Evolutionary conservation across 2,888 invertebrate genomes (phyloP).

Genomic region (Nowickia ferox): DNA sequence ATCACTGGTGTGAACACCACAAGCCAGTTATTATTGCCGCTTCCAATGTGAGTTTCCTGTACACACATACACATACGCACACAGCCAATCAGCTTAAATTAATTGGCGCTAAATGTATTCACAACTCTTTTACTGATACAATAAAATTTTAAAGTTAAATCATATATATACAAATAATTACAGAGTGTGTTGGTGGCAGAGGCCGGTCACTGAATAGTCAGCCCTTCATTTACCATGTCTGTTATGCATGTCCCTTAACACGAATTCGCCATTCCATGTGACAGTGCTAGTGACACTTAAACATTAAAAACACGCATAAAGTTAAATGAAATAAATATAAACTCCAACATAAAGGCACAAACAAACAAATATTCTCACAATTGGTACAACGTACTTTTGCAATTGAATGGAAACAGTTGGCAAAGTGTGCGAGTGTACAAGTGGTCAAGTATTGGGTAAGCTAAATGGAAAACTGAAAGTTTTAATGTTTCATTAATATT

Average conservation of each 20-base stretch:
- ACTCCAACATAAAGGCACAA: neutral
- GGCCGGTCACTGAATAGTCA: neutral
- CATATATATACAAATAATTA: slow-evolving; percentile 9
- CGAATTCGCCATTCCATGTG: neutral
- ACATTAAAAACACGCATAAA: slow-evolving; percentile 18
- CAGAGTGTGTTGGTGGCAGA: neutral
- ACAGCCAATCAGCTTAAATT: neutral
- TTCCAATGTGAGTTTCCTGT: neutral
- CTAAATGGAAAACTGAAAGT: neutral
- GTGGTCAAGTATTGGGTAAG: neutral
- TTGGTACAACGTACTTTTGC: neutral
- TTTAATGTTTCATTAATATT: neutral
- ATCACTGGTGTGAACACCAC: too few relatives aligned
- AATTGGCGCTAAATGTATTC: neutral
- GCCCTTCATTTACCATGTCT: slow-evolving; percentile 4
- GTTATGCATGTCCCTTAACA: slow-evolving; percentile 37
- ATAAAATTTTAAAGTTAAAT: neutral
- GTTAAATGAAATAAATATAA: slow-evolving; percentile 6
- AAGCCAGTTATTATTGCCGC: too few relatives aligned
- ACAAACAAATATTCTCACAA: neutral
- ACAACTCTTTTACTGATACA: neutral
- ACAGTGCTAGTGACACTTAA: neutral
- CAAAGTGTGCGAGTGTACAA: neutral
- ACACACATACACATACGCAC: neutral
- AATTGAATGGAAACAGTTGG: neutral